Base-by-base conservation (phyloP, 2,888 invertebrate genomes). In the Chrysolina oricalcia region DNA sequence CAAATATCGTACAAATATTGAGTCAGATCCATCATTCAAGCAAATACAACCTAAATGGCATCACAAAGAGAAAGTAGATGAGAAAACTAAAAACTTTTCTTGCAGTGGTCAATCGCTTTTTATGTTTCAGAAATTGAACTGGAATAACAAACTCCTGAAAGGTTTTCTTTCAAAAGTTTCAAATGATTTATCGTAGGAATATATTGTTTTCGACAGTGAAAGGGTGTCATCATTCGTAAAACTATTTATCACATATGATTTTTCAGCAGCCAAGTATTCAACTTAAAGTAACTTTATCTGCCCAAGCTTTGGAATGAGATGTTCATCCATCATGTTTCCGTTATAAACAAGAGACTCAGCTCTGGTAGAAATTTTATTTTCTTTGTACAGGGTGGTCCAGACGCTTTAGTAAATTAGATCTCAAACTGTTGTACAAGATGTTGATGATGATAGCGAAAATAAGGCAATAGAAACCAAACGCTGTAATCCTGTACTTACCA, bases 251-350 rank as follows among this genome's bases (percentile, higher is more conserved):
- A 59, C 59, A 59, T 23, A 59, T 13, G 27, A 13, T 59, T 59
- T 59, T 59, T 59, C 27, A 23, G 27, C 23, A 59, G 27, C 11
- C 59, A 13, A 27, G 59, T 59, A 59, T 59, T 59, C 59, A 59
- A 59, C 59, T 59, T 11, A 59, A 59, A 27, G 15, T 59, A 59
- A 59, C 59, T 59, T 27, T 23, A 59, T 59, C 59, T 59, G 15
- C 17, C 15, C 27, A 1, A 23, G 27, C 27, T 15, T 23, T 15
- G 59, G 59, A 27, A n/a, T 15, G 27, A 59, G 59, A 59, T 23
- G 27, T 59, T 23, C 59, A 59, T 59, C 59, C 59, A 59, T 59
- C 59, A 59, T 59, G 21, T 23, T 23, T 27, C 27, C n/a, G 59
- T 59, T 59, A 15, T 27, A 59, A 59, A 59, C 59, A 59, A 27